These are phyloP conservation scores for Sylvia borin DNA, from an alignment of 2,797 vertebrate genomes.

Conservation along the genomic window DNA sequence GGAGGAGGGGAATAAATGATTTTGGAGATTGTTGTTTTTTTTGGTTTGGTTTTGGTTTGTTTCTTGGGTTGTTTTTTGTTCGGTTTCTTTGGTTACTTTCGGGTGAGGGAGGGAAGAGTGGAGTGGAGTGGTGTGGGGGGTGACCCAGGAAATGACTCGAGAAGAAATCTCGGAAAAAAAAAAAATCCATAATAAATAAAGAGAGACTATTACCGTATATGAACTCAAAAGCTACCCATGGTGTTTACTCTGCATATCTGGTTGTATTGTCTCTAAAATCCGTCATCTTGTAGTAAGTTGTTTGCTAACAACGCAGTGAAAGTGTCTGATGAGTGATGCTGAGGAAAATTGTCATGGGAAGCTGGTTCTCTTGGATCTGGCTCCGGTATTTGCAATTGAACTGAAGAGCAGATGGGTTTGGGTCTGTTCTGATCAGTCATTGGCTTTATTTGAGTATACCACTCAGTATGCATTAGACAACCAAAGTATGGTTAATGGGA, in stretches of 20 bases:
- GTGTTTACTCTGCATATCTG: conserved; percentile 94
- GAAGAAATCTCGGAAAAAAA: conserved; percentile 75
- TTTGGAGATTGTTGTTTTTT: conserved; percentile 65
- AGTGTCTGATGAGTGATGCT: conserved; percentile 51
- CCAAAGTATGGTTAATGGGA: conserved; percentile 41
- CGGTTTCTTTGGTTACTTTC: conserved; percentile 18
- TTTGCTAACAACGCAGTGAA: conserved; percentile 68
- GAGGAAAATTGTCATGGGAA: conserved; percentile 55
- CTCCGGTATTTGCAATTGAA: conserved; percentile 57
- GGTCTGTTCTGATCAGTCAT: conserved; percentile 56
- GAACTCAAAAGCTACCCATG: conserved; percentile 84
- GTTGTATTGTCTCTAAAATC: conserved; percentile 90
- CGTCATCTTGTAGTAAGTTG: conserved; percentile 83
- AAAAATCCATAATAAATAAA: conserved; percentile 67
- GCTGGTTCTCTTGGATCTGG: conserved; percentile 70
- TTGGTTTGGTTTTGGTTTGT: conserved; percentile 44
- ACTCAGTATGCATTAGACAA: conserved; percentile 59
- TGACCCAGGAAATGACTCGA: conserved; percentile 78
- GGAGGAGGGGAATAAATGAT: conserved; percentile 76
- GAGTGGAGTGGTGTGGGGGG: not conserved
- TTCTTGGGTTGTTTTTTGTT: conserved; percentile 46
- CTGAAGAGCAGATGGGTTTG: conserved; percentile 35
- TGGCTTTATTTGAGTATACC: conserved; percentile 53
- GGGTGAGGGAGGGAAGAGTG: conserved; percentile 29
- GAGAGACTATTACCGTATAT: conserved; percentile 88